Evolutionary conservation across 2,888 invertebrate genomes (phyloP), one percentile per base, ranked within the genome.

Genomic region (Melolontha melolontha): DNA sequence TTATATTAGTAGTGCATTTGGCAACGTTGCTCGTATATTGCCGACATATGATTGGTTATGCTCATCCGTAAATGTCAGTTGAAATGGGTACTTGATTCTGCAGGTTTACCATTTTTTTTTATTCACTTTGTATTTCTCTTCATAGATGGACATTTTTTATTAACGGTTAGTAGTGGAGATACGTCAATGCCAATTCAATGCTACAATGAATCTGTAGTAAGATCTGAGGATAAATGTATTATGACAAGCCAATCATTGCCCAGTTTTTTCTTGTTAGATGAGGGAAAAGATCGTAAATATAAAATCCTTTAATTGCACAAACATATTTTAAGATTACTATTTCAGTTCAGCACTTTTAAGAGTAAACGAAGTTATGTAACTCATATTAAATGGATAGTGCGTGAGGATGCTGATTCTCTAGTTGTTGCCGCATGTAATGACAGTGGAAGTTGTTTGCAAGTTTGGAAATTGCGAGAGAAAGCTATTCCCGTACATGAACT

Each of bases 391-490:
- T 97, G 96, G 89, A 91, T 93, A 55, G 89, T 91, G 63, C 87
- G 91, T 1, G 95, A 94, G 75, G 94, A 93, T 77, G 90, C 92
- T 0, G 96, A 97, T 80, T 92, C 93, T 0, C 84, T 96, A 17
- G 88, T 96, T 11, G 89, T 96, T 8, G 91, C 92, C 11, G 90
- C 89, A 0, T 90, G 89, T 76, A 88, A 88, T 70, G 86, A 87
- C 39, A 87, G 84, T 73, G 86, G 85, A 47, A 87, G 87, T 54
- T 91, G 91, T 52, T 86, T 96, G 42, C 93, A 96, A 78, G 88
- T 95, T 22, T 97, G 96, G 96, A 93, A 94, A 75, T 85, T 96
- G 8, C 87, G 91, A 0, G 94, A 96, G 77, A 90, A 93, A 51
- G 87, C 91, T 1, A 87, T 92, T 59, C 90, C 90, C 0, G 89